Evolutionary conservation across 2,797 vertebrate genomes (phyloP).

Genomic region (Ctenochaetus hawaiiensis): DNA sequence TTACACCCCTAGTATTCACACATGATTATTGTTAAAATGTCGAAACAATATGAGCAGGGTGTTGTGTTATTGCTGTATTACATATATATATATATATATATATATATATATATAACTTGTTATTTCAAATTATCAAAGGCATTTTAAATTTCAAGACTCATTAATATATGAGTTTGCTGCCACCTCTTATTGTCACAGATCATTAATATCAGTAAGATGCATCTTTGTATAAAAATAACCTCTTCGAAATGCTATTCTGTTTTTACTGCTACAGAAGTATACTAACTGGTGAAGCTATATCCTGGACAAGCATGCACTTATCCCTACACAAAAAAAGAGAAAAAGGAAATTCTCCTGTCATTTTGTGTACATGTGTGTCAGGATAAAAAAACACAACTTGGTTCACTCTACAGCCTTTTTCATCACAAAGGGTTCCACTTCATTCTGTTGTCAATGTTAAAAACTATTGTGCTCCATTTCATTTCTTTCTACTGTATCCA

Average conservation of each 20-base stretch:
- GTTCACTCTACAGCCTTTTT: slow-evolving; percentile 6
- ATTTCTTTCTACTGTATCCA: slow-evolving; percentile 38
- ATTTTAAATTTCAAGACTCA: slow-evolving; percentile 6
- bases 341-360: not conserved
- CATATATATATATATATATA: not conserved
- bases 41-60: not conserved
- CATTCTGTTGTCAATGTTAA: slow-evolving; percentile 19
- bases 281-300: not conserved
- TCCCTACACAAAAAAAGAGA: not conserved
- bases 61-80: slow-evolving; percentile 4
- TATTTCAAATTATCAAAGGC: not conserved
- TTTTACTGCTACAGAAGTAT: not conserved
- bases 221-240: not conserved
- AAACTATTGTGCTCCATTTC: slow-evolving; percentile 34
- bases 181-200: slow-evolving; percentile 17
- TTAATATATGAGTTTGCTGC: slow-evolving; percentile 19
- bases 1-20: too few species aligned
- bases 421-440: slow-evolving; percentile 19
- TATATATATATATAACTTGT: not conserved
- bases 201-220: not conserved
- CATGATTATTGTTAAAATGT: not conserved
- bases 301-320: not conserved
- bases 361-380: slow-evolving; percentile 11
- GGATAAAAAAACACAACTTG: not conserved
- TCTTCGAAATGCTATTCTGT: not conserved